These are phyloP conservation scores for Polyergus mexicanus DNA, from an alignment of 1,140 invertebrate genomes.

Conservation along the genomic window DNA sequence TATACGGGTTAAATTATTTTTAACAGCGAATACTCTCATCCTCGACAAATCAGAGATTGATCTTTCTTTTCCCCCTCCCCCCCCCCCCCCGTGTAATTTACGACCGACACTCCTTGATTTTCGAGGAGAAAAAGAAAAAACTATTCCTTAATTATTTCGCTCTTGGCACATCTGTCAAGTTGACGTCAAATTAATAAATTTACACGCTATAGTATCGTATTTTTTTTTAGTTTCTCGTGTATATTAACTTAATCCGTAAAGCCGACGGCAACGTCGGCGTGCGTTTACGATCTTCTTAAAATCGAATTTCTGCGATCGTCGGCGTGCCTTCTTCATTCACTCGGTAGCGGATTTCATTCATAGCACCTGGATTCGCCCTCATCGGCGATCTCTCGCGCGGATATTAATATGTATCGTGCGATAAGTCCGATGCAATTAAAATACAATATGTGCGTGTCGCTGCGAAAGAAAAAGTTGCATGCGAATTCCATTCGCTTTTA, in stretches of 20 bases:
- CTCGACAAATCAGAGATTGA: neutral
- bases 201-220: neutral
- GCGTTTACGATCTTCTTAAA: slow-evolving; percentile 38
- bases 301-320: slow-evolving; percentile 28
- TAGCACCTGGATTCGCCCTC: slow-evolving; percentile 31
- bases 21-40: neutral
- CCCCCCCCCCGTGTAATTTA: neutral
- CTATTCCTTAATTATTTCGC: neutral
- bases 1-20: slow-evolving; percentile 10
- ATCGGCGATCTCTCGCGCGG: neutral
- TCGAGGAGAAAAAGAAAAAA: neutral
- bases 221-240: slow-evolving; percentile 5
- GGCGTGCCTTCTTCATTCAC: slow-evolving; percentile 49
- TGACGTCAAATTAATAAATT: slow-evolving; percentile 25
- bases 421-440: slow-evolving; percentile 54
- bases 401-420: slow-evolving; percentile 29
- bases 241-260: slow-evolving; percentile 1
- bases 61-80: neutral
- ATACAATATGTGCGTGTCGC: neutral
- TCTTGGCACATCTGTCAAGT: neutral
- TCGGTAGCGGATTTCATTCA: slow-evolving; percentile 52
- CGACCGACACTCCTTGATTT: neutral
- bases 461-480: neutral
- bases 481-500: slow-evolving; percentile 46
- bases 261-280: neutral